Percentiles rank a stretch among this genome's conserved stretches.
phyloP scores from a whole-genome alignment of 2,888 invertebrate genomes.

The Schizaphis graminum region DNA sequence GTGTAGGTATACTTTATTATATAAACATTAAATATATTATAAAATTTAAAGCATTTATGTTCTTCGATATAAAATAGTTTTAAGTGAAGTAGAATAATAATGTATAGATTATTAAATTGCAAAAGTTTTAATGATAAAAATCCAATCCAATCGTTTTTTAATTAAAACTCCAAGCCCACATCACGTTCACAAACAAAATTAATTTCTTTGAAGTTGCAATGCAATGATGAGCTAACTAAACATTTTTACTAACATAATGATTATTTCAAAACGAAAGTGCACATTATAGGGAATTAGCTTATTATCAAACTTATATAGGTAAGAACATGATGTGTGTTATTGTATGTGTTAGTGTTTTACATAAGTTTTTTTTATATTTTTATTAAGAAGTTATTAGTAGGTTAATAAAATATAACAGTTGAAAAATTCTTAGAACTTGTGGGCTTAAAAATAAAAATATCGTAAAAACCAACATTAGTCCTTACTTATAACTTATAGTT shows the following conservation, averaged over 20 bases:
- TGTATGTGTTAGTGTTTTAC: background rate
- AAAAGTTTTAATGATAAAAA: conserved; percentile 35
- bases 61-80: conserved; percentile 6
- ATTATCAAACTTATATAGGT: background rate
- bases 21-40: background rate
- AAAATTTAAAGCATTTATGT: background rate
- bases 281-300: background rate
- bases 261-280: background rate
- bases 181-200: background rate
- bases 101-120: conserved; percentile 11
- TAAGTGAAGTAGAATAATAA: background rate
- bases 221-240: background rate
- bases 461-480: background rate
- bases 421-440: background rate
- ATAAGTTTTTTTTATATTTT: background rate
- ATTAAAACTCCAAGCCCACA: conserved; percentile 24
- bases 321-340: background rate
- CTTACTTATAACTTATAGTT: background rate
- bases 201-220: conserved; percentile 34
- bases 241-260: background rate
- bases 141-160: conserved; percentile 41
- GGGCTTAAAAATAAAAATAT: background rate
- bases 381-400: background rate
- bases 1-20: background rate
- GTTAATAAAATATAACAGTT: background rate